These are phyloP conservation scores for Heterohyrax brucei DNA, from an alignment of 2,797 vertebrate genomes.

Conservation along the genomic window DNA sequence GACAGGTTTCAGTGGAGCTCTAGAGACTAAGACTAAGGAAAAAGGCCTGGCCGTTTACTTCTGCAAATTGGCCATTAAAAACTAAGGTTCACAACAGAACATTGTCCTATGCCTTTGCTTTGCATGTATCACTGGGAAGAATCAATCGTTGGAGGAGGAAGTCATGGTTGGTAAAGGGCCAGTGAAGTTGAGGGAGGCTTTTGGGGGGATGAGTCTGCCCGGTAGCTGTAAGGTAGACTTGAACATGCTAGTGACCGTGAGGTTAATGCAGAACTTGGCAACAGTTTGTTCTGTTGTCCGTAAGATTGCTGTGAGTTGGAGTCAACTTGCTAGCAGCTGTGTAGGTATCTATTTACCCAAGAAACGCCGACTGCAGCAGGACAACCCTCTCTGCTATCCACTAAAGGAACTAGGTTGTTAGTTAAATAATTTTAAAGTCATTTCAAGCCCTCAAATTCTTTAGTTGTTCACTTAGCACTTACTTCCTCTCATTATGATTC, in stretches of 20 bases:
- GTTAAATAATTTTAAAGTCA: slow-evolving; percentile 51
- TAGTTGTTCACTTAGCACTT: slow-evolving; percentile 80
- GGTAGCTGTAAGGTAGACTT: background rate
- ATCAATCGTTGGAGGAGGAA: background rate
- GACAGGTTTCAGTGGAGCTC: background rate
- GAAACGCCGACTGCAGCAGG: background rate
- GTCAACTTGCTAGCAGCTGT: background rate
- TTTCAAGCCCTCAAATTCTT: background rate
- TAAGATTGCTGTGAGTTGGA: background rate
- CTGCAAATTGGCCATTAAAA: background rate
- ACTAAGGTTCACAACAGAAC: background rate
- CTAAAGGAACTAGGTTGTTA: background rate
- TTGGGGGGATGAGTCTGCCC: background rate
- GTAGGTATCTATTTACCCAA: background rate
- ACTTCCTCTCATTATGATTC: slow-evolving; percentile 81
- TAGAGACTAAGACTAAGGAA: background rate
- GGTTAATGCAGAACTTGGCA: background rate
- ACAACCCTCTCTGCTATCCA: background rate
- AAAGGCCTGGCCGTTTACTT: background rate
- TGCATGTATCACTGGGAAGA: background rate
- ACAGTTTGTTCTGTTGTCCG: background rate
- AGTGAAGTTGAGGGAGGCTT: background rate
- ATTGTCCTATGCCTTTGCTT: background rate
- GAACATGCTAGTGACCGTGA: background rate
- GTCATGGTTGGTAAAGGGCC: background rate